A percentile compares a stretch with the other conserved stretches of the same genome.
These are phyloP conservation scores for Coracopsis vasa DNA, from an alignment of 2,113 vertebrate species.

Conservation along the genomic window DNA sequence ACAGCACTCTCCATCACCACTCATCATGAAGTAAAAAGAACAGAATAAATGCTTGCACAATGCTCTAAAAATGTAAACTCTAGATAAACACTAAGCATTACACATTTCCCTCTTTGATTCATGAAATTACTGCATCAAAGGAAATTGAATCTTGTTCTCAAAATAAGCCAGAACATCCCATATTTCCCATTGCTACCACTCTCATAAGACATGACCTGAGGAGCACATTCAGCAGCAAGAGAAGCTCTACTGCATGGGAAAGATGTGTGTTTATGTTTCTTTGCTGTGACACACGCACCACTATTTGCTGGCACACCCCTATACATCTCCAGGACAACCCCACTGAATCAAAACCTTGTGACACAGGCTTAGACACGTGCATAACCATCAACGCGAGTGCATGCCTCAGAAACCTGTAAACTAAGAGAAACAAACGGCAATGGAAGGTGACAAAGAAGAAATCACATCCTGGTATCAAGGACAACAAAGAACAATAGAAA, in stretches of 20 bases:
- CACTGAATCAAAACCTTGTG: neutral
- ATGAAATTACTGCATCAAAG: neutral
- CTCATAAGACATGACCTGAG: neutral
- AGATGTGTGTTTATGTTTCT: neutral
- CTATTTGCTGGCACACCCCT: neutral
- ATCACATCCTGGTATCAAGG: neutral
- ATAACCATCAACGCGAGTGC: rapidly evolving
- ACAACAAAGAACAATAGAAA: neutral
- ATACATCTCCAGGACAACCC: neutral
- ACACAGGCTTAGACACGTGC: neutral
- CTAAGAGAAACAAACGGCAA: neutral
- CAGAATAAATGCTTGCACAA: neutral
- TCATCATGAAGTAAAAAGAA: neutral
- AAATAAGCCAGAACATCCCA: neutral
- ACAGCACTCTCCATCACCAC: neutral
- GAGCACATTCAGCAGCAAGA: neutral
- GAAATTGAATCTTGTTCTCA: neutral
- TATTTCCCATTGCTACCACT: neutral
- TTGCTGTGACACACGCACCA: neutral
- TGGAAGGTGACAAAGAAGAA: neutral
- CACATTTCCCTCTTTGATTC: conserved; percentile 21
- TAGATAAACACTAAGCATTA: neutral
- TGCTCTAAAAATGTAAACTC: neutral
- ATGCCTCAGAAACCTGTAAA: neutral
- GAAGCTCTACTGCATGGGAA: neutral